Evolutionary conservation across 2,797 vertebrate species (phyloP).

Genomic region (Rhinatrema bivittatum): DNA sequence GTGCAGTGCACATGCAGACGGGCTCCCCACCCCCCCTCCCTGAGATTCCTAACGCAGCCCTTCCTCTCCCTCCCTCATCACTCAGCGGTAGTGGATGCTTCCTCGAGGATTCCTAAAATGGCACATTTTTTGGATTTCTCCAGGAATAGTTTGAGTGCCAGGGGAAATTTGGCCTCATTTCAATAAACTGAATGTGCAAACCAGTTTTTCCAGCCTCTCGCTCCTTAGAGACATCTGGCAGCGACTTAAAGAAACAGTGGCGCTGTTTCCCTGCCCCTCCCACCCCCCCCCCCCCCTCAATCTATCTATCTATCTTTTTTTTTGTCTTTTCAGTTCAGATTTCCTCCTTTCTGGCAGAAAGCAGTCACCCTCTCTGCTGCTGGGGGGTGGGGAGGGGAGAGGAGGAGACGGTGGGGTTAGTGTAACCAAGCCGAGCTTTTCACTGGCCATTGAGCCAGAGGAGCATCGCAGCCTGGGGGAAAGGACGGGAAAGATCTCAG

Average conservation of each 20-base stretch:
- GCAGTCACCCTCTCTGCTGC: no score
- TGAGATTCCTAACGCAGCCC: no score
- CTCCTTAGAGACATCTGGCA: constrained; percentile 45
- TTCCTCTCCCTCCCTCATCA: not conserved
- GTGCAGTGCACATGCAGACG: not conserved
- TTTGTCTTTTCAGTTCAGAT: no score
- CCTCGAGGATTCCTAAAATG: constrained; percentile 23
- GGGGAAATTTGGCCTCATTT: constrained; percentile 29
- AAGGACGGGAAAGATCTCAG: no score
- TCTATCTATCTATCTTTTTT: no score
- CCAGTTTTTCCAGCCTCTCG: constrained; percentile 54
- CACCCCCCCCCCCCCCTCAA: no score
- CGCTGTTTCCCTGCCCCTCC: no score
- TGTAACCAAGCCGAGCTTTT: constrained; percentile 5
- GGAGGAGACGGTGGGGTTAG: no score
- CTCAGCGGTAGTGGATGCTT: not conserved
- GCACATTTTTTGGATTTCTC: constrained; percentile 48
- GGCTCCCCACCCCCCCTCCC: not conserved
- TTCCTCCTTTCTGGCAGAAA: no score
- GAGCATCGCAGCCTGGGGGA: not conserved
- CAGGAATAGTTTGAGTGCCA: constrained; percentile 40
- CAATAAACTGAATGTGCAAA: constrained; percentile 22
- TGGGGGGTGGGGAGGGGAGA: no score
- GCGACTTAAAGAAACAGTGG: constrained; percentile 43
- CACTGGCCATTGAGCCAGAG: constrained; percentile 5